Evolutionary conservation across 2,797 vertebrate species (phyloP).

Genomic region (Sus cebifrons): DNA sequence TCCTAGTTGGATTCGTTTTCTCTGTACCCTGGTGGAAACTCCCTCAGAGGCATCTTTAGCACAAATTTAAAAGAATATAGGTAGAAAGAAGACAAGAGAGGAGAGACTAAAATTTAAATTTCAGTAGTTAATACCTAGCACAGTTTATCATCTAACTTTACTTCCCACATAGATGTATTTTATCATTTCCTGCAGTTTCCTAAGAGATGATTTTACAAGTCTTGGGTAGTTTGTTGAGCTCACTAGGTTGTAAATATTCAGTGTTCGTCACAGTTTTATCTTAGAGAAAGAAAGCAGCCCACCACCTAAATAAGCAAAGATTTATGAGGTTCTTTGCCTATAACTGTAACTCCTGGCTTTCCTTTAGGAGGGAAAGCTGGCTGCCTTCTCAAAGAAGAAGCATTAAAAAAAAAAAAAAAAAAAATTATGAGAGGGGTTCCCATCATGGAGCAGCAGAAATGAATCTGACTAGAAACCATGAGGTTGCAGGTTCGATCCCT

Average conservation of each 20-base stretch:
- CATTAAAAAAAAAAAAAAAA: no score
- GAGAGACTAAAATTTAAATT: background rate
- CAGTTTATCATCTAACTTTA: background rate
- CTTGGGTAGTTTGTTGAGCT: background rate
- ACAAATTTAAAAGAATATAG: background rate
- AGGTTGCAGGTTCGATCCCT: no score
- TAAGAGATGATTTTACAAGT: background rate
- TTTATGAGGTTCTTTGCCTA: background rate
- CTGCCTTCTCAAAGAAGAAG: background rate
- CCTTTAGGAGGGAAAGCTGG: background rate
- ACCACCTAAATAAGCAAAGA: background rate
- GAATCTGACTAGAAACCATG: no score
- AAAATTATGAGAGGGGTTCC: no score
- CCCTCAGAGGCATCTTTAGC: background rate
- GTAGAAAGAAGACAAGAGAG: background rate
- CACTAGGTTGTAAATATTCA: background rate
- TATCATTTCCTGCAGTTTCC: background rate
- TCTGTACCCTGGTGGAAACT: no score
- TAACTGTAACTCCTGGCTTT: background rate
- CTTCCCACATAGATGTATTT: background rate
- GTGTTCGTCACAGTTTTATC: background rate
- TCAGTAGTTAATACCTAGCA: background rate
- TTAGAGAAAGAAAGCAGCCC: background rate
- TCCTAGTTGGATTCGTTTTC: no score
- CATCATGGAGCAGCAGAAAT: no score